Conservation (phyloP, 2,797 vertebrate species). For the Leptatherina wallacei region DNA sequence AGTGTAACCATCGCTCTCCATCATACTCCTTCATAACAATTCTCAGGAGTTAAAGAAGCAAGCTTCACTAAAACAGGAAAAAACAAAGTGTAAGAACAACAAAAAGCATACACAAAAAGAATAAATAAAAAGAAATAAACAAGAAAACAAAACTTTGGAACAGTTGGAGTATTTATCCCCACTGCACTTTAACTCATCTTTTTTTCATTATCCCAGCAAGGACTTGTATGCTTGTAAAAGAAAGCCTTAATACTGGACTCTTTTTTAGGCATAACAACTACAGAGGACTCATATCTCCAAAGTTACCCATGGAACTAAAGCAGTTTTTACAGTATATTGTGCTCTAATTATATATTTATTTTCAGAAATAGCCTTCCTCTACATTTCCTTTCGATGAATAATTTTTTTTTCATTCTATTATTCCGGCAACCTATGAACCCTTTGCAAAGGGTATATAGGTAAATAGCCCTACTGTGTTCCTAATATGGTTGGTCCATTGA, state of each 20-base stretch:
- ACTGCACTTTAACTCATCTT: conserved; percentile 70
- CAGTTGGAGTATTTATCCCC: conserved; percentile 61
- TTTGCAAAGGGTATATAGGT: conserved; percentile 47
- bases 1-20: conserved; percentile 60
- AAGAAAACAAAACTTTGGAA: conserved; percentile 57
- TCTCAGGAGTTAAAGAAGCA: conserved; percentile 62
- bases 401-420: conserved; percentile 4
- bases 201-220: conserved; percentile 73
- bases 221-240: conserved; percentile 53
- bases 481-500: conserved; percentile 68
- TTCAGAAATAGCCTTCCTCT: conserved; percentile 34
- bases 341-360: conserved; percentile 23
- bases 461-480: conserved; percentile 43
- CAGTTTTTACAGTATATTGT: conserved; percentile 13
- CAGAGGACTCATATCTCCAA: background rate
- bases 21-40: conserved; percentile 67
- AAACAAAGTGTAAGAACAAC: conserved; percentile 60
- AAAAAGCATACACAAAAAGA: conserved; percentile 3
- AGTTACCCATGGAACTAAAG: conserved; percentile 19
- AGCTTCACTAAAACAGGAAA: conserved; percentile 65
- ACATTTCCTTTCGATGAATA: conserved; percentile 34
- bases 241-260: conserved; percentile 62
- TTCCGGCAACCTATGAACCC: conserved; percentile 40
- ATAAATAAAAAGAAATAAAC: conserved; percentile 42
- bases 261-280: conserved; percentile 36